Evolutionary conservation across 2,113 vertebrate species (phyloP), one percentile per base, ranked within the genome.

Genomic region (Leptocoma aspasia): DNA sequence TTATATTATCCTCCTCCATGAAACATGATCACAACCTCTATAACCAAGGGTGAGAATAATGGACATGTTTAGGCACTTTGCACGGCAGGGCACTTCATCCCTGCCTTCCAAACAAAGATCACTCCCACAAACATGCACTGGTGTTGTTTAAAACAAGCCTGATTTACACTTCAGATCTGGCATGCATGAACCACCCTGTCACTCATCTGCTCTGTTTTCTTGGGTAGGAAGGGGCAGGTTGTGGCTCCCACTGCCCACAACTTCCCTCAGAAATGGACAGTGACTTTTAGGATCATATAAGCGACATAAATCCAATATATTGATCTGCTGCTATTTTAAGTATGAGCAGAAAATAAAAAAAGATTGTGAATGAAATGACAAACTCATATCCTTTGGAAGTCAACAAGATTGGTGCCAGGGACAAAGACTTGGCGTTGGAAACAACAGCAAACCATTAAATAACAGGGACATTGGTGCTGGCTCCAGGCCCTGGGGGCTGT

Each of bases 351-450:
- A 33, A 82, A 52, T 3, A 41, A 80, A 45, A 2, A 35, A 75
- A 39, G 6, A 31, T 68, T 35, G 64, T 86, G 92, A 96, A 96
- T 73, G 44, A 94, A 93, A 33, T 31, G 30, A 59, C 70, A 94
- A 91, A 86, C 56, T 66, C 39, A 21, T 35, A 53, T 2, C 24
- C 35, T 78, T 42, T 91, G 77, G 60, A 90, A 94, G 78, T 19
- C 87, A 86, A 88, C 35, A 75, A 79, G 88, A 95, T 64, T 13
- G 50, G 64, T 94, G 78, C 75, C 94, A 94, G 71, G 45, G 78
- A 82, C 70, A 90, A 79, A 59, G 79, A 79, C 24, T 0, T 91
- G 78, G 81, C 35, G 0, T 6, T n/a, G 63, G 45, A 59, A 72
- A 30, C 20, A 53, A 52, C 23, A 88, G 73, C 31, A 78, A 94